These are phyloP conservation scores for Cydia strobilella DNA, from an alignment of 1,140 invertebrate species.

Conservation along the genomic window DNA sequence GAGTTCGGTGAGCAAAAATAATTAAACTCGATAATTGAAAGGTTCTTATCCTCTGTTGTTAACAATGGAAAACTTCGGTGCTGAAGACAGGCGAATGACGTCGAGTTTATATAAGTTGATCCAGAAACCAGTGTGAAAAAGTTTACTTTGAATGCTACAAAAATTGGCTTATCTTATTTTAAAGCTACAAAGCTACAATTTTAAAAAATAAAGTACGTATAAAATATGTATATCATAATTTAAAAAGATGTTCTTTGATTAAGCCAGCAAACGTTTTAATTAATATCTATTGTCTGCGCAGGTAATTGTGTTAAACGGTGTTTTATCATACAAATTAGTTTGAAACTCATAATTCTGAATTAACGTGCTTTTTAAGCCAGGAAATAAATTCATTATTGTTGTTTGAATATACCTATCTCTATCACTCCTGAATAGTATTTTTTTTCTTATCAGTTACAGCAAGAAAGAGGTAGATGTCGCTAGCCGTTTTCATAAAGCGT, in stretches of 20 bases:
- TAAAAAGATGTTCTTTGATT: neutral
- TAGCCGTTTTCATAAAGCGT: too few species aligned
- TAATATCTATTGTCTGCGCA: neutral
- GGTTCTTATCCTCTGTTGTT: constrained; percentile 8
- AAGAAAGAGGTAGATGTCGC: too few species aligned
- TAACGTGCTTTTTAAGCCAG: neutral
- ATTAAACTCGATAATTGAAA: neutral
- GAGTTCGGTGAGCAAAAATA: neutral
- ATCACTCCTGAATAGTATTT: too few species aligned
- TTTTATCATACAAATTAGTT: neutral
- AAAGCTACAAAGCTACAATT: too few species aligned
- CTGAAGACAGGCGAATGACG: neutral
- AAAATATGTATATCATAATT: neutral
- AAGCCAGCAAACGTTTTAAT: neutral
- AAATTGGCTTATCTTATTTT: too few species aligned
- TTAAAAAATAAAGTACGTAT: too few species aligned
- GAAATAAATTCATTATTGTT: neutral
- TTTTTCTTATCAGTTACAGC: too few species aligned
- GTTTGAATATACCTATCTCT: too few species aligned
- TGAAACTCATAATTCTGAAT: neutral
- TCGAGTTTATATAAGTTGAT: too few species aligned
- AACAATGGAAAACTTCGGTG: neutral
- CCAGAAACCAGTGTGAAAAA: neutral
- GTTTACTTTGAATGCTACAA: neutral
- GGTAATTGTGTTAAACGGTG: constrained; percentile 9